These are phyloP conservation scores for Scophthalmus maximus DNA, from an alignment of 2,113 vertebrate genomes.

Conservation along the genomic window DNA sequence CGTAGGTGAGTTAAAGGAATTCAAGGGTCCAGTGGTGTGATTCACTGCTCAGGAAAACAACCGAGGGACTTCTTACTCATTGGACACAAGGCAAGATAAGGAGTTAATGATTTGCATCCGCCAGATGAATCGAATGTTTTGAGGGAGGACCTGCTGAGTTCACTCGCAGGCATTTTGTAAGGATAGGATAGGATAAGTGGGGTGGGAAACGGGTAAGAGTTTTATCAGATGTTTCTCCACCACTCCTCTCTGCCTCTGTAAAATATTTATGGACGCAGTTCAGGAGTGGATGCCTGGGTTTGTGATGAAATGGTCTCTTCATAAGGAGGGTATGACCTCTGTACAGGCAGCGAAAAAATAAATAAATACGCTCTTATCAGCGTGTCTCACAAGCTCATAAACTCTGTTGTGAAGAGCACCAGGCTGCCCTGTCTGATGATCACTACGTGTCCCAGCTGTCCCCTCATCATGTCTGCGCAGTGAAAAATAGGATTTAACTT, in stretches of 20 bases:
- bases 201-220: conserved; percentile 30
- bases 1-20: conserved; percentile 61
- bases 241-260: conserved; percentile 53
- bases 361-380: conserved; percentile 62
- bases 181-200: conserved; percentile 25
- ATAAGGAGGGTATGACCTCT: conserved; percentile 44
- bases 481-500: conserved; percentile 20
- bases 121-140: conserved; percentile 45
- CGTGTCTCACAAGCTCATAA: conserved; percentile 52
- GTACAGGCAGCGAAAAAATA: conserved; percentile 8
- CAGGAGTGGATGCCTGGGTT: conserved; percentile 43
- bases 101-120: conserved; percentile 77
- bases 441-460: conserved; percentile 31
- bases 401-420: conserved; percentile 44
- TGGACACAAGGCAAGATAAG: conserved; percentile 67
- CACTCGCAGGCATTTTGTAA: conserved; percentile 36
- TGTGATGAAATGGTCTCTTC: conserved; percentile 61
- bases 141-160: conserved; percentile 43
- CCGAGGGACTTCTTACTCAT: conserved; percentile 32
- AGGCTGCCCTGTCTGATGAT: conserved; percentile 17
- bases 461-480: conserved; percentile 27
- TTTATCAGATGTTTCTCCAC: conserved; percentile 55
- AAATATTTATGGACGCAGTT: conserved; percentile 67
- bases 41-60: conserved; percentile 64
- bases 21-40: conserved; percentile 66